Evolutionary conservation across 2,888 invertebrate species (phyloP).

Genomic region (Deroplatys truncata): DNA sequence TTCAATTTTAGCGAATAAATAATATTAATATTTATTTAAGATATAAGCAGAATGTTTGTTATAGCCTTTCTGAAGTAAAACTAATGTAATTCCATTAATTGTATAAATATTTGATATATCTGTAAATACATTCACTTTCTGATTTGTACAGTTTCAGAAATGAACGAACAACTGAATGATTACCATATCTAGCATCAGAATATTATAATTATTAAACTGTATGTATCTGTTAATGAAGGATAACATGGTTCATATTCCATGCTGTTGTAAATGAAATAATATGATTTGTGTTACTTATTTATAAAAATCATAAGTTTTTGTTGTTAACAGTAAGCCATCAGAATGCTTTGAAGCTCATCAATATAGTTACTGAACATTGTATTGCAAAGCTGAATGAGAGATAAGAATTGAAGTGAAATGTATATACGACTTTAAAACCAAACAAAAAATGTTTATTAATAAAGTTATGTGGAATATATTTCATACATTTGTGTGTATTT

Average conservation of each 20-base stretch:
- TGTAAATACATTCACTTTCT: neutral
- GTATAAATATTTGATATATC: neutral
- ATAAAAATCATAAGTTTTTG: neutral
- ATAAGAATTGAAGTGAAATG: too few species aligned
- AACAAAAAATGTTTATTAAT: too few species aligned
- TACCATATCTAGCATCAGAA: neutral
- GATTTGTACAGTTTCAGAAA: neutral
- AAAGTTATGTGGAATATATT: too few species aligned
- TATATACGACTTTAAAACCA: too few species aligned
- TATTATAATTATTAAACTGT: neutral
- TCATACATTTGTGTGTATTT: too few species aligned
- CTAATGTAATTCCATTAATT: neutral
- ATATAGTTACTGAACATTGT: too few species aligned
- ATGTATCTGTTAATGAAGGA: neutral
- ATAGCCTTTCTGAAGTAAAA: neutral
- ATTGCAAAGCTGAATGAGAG: too few species aligned
- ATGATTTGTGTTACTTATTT: conserved; percentile 8
- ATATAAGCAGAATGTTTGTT: neutral
- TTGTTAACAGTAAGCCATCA: too few species aligned
- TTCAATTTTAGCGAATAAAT: neutral
- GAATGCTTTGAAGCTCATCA: too few species aligned
- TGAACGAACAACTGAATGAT: neutral
- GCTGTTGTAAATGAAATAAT: neutral
- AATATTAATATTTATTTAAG: neutral
- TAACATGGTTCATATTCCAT: neutral